Evolutionary conservation across 2,797 vertebrate genomes (phyloP), one percentile per base, ranked within the genome.

Genomic region (Peromyscus nudipes): DNA sequence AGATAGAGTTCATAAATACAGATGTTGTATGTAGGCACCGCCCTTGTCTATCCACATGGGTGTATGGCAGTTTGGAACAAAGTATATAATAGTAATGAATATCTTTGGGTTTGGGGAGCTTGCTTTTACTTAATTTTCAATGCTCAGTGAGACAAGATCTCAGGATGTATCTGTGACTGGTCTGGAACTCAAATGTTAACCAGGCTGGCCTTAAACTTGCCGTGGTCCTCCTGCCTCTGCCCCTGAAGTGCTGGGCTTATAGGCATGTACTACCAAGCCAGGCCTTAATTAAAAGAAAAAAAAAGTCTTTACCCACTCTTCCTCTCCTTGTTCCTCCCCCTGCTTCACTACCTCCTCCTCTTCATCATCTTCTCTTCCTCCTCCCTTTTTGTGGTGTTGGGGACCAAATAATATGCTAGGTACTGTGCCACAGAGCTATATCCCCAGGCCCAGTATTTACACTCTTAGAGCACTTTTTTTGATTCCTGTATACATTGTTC

Each of bases 41-140:
- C 43, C 13, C 55, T 29, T 89, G 5, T 85, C 60, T 46, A 9
- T 60, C 13, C 77, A 17, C 49, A 27, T 37, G n/a, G 12, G 23
- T 94, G 64, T 4, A 7, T 76, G 4, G 34, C 14, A 3, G 1
- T 65, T 81, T 81, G 60, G 57, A 84, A 76, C 10, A 46, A 64
- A 12, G 11, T 43, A 82, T n/a, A 19, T 8, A 71, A 1, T 84
- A 34, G 65, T 81, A 60, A 62, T 62, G 62, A 13, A 85, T 94
- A 69, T 75, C 31, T 88, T 37, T 92, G 37, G n/a, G 1, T 37
- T 96, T 90, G 89, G 40, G 75, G 75, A 37, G 60, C 46, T 95
- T 95, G 55, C 19, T 91, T 76, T 93, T 87, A 73, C 64, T 91
- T 90, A 77, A 29, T 62, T 89, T 43, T 46, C 34, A 37, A 76